Percentiles rank a stretch among this genome's conserved stretches.
Evolutionary conservation across 30 jellyfish, hydroid and myxozoan species (phyloP).

Genomic region (Hydractinia echinata): DNA sequence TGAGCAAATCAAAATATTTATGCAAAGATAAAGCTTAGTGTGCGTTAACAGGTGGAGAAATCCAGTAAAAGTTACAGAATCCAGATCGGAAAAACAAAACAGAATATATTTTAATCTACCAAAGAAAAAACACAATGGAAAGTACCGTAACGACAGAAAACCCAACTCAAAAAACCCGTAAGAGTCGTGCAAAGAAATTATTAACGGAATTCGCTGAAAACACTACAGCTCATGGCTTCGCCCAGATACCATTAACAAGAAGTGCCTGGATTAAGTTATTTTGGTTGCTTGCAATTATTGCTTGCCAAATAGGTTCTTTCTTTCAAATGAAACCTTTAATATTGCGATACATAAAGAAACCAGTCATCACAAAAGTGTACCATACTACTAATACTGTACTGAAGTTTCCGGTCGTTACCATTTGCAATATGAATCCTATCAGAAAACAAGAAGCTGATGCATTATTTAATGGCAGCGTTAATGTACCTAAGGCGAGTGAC

Average conservation of each 20-base stretch:
- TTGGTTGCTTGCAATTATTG: constrained; percentile 1
- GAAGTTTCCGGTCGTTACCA: constrained; percentile 6
- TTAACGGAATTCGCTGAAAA: background rate
- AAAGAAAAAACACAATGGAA: no score
- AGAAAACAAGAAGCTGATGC: background rate
- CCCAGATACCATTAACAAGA: background rate
- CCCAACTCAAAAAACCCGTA: no score
- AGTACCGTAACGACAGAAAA: no score
- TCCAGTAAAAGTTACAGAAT: no score
- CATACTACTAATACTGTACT: background rate
- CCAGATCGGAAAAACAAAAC: no score
- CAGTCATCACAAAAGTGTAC: background rate
- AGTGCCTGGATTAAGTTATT: background rate
- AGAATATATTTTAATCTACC: no score
- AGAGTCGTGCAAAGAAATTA: background rate
- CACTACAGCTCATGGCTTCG: constrained; percentile 28
- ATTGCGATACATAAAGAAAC: background rate
- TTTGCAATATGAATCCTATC: constrained; percentile 6
- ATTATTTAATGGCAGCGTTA: background rate
- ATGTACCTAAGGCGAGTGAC: background rate
- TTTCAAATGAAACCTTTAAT: constrained; percentile 7
- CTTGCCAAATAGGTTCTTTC: background rate
- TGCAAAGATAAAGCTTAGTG: no score
- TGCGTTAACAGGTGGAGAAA: no score
- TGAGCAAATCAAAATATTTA: no score